Percentiles rank a stretch among this genome's conserved stretches.
These are phyloP conservation scores for Heterotis niloticus DNA, from an alignment of 2,113 vertebrate genomes.

Conservation along the genomic window DNA sequence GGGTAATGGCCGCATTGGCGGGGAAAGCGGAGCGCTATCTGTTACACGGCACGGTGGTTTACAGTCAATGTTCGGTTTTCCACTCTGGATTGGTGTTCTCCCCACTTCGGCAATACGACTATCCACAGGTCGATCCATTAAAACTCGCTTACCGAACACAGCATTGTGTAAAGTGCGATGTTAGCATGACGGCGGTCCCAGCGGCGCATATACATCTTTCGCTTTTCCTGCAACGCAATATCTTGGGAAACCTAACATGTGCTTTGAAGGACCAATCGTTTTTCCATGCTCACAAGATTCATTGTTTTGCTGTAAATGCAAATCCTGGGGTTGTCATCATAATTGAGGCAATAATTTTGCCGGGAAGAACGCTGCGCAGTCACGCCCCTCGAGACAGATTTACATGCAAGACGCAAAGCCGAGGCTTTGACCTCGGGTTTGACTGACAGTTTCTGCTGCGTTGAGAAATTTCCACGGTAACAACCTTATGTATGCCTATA, in stretches of 20 bases:
- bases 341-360: conserved; percentile 1
- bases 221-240: background rate
- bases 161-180: too few species aligned
- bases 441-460: background rate
- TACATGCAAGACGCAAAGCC: background rate
- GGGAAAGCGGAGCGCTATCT: too few species aligned
- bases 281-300: background rate
- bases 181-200: too few species aligned
- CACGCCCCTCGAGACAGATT: background rate
- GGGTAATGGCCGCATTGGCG: too few species aligned
- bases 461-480: background rate
- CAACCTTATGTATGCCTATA: background rate
- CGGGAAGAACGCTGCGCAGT: background rate
- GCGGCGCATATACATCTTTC: background rate
- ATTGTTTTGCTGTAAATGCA: background rate
- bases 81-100: too few species aligned
- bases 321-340: conserved; percentile 10
- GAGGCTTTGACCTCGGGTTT: background rate
- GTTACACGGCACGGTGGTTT: too few species aligned
- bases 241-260: background rate
- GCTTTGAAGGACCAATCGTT: background rate
- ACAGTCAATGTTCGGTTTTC: background rate
- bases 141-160: too few species aligned
- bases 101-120: too few species aligned
- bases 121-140: too few species aligned